Evolutionary conservation across 2,113 vertebrate genomes (phyloP).

Genomic region (Choloepus hoffmanni): DNA sequence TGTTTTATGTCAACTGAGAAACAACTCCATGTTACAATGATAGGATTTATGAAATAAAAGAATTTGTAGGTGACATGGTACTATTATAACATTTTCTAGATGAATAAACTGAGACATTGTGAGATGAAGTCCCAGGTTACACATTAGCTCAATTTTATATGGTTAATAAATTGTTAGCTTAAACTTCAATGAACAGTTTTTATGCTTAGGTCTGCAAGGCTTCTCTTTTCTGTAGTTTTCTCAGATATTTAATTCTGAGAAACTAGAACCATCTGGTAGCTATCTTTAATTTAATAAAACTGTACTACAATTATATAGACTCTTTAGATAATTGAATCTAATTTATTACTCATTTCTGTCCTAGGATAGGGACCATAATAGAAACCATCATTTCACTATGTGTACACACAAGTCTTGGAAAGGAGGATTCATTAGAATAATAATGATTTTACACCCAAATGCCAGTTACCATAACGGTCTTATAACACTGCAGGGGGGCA

Average conservation of each 20-base stretch:
- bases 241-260: slow-evolving; percentile 38
- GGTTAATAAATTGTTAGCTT: not conserved
- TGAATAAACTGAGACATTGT: not conserved
- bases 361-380: slow-evolving; percentile 42
- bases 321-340: slow-evolving; percentile 63
- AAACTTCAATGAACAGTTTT: not conserved
- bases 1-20: not conserved
- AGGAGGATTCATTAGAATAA: not conserved
- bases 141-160: not conserved
- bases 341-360: slow-evolving; percentile 58
- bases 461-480: not conserved
- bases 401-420: slow-evolving; percentile 24
- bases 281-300: slow-evolving; percentile 57
- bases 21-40: not conserved
- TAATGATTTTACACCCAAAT: not conserved
- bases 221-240: not conserved
- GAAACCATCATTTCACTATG: slow-evolving; percentile 47
- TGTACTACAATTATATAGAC: not conserved
- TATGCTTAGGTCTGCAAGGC: not conserved
- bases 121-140: not conserved
- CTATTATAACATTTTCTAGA: not conserved
- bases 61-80: not conserved
- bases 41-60: not conserved
- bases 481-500: not conserved
- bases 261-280: slow-evolving; percentile 13